Evolutionary conservation across 2,888 invertebrate species (phyloP), one percentile per base, ranked within the genome.

Genomic region (Ophion slaviceki): DNA sequence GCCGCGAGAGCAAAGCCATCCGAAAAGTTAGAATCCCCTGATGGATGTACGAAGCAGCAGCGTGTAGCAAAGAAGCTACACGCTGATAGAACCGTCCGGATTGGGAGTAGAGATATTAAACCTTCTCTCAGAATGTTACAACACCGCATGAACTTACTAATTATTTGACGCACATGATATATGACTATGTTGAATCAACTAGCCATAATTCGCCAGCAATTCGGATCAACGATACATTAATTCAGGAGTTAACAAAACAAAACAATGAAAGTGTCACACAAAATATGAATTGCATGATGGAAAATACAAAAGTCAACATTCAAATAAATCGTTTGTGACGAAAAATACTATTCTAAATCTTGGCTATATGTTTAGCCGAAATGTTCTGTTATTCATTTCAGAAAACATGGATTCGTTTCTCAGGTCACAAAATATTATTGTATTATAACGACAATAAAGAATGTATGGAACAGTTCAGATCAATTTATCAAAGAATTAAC

Each of bases 401-500:
- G 6, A 28, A 8, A 5, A 17, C 14, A 45, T 45, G 40, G 40
- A 20, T 45, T 68, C 7, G 0, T 0, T 68, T 32, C 32, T 32
- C 14, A 64, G 6, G 28, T 64, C 4, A 17, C 14, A 1, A 17
- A n/a, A 2, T 17, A 32, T 64, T 32, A 32, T 64, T 17, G 8
- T 61, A 40, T 40, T 40, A 40, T 40, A 40, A 1, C 5, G 40
- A 40, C 3, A 40, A 40, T 40, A 5, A 40, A 8, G 28, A 76
- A 53, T 71, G 47, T 40, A 66, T 8, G 59, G 66, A 62, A 45
- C 66, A 68, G 67, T 78, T 74, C 62, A 2, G 68, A 62, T 40
- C 28, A 78, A 79, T 83, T 83, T 79, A 79, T 83, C 78, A 79
- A 79, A 61, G 72, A 74, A 68, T 68, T 74, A 74, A 79, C 78